phyloP scores from a whole-genome alignment of 2,113 vertebrate species.

The Chaetops frenatus region DNA sequence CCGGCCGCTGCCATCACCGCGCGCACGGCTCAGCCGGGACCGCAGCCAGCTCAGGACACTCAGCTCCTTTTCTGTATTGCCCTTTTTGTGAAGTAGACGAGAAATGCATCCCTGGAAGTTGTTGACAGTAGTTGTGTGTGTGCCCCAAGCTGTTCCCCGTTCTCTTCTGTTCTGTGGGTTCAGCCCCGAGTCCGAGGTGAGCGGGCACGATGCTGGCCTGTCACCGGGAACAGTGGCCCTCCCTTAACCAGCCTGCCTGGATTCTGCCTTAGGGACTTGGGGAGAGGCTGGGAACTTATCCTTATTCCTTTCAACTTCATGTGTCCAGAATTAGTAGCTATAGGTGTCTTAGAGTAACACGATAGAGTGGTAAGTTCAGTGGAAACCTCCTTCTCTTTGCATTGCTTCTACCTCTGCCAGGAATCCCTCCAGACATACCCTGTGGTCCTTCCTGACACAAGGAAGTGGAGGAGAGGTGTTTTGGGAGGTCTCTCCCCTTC shows the following conservation, averaged over 20 bases:
- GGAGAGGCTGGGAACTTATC: neutral
- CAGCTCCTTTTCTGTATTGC: constrained; percentile 20
- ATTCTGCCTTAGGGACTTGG: constrained; percentile 54
- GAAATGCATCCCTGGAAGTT: constrained; percentile 20
- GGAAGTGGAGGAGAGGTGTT: constrained; percentile 3
- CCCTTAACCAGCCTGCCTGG: constrained; percentile 28
- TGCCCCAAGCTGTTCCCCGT: neutral
- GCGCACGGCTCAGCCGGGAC: neutral
- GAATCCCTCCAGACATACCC: neutral
- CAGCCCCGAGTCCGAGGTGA: neutral
- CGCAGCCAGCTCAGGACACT: neutral
- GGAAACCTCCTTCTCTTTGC: constrained; percentile 47
- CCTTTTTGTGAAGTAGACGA: constrained; percentile 9
- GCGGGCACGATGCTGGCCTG: neutral
- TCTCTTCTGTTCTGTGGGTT: neutral
- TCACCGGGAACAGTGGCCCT: neutral
- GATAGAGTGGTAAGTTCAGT: constrained; percentile 50
- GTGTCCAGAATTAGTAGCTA: constrained; percentile 59
- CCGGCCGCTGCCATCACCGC: neutral
- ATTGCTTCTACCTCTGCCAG: constrained; percentile 69
- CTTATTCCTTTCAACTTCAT: constrained; percentile 52
- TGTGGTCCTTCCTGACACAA: neutral
- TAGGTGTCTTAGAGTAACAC: constrained; percentile 59
- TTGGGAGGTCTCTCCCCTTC: neutral
- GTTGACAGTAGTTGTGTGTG: constrained; percentile 46